These are phyloP conservation scores for Psittacula derbiana DNA, from an alignment of 2,797 vertebrate genomes.

Conservation along the genomic window DNA sequence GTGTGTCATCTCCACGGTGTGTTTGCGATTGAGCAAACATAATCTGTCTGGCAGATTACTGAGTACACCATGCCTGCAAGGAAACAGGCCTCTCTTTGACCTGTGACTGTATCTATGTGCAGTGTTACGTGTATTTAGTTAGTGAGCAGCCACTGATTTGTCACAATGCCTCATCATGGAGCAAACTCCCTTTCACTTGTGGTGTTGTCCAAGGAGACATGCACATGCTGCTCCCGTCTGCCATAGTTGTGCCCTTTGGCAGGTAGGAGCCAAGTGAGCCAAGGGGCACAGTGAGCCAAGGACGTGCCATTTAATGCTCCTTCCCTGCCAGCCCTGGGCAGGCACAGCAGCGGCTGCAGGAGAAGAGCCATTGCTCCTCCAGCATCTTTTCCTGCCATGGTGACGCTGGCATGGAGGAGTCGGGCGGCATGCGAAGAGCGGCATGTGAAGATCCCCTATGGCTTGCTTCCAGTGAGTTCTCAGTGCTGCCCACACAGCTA, in stretches of 20 bases:
- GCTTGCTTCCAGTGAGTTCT: background rate
- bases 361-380: background rate
- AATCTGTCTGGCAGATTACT: slow-evolving; percentile 16
- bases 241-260: rapidly evolving
- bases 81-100: slow-evolving; percentile 22
- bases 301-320: background rate
- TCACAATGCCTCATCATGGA: background rate
- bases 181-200: background rate
- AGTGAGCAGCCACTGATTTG: background rate
- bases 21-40: background rate
- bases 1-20: background rate
- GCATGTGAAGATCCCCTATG: rapidly evolving
- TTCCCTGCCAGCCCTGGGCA: rapidly evolving
- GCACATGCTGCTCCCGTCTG: rapidly evolving
- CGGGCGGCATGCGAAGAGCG: rapidly evolving
- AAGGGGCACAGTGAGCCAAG: background rate
- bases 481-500: rapidly evolving
- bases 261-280: background rate
- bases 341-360: rapidly evolving
- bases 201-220: background rate
- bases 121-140: background rate
- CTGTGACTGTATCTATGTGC: background rate
- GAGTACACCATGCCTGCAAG: background rate
- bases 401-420: background rate
- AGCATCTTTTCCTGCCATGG: rapidly evolving